Conservation (phyloP, 23 tunicate genomes). For the Botrylloides violaceus region DNA sequence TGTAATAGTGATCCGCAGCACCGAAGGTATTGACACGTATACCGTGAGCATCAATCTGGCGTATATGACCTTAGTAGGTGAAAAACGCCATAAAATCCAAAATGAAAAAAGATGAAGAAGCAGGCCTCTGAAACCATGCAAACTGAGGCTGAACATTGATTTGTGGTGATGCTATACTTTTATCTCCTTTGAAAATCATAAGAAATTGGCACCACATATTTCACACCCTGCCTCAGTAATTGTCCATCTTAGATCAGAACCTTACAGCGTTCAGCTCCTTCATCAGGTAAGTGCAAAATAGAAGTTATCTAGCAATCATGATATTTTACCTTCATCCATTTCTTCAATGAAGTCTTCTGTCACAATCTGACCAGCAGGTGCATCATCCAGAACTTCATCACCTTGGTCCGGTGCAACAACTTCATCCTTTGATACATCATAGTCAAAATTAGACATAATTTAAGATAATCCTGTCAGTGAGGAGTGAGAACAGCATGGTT, state of each 20-base stretch:
- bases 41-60: no score
- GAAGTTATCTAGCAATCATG: no score
- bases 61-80: no score
- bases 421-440: not conserved
- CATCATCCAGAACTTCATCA: not conserved
- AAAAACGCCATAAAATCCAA: no score
- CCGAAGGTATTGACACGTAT: no score
- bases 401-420: not conserved
- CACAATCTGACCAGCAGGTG: not conserved
- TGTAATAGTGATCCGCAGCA: no score
- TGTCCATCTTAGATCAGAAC: not conserved
- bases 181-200: not conserved
- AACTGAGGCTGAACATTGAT: no score
- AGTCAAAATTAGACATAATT: not conserved
- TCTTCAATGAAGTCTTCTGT: not conserved
- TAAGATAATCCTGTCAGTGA: conserved; percentile 1
- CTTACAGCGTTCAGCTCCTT: not conserved
- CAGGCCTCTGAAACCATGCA: no score
- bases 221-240: not conserved
- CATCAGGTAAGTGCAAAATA: not conserved
- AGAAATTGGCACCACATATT: not conserved
- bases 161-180: no score
- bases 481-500: conserved; percentile 26
- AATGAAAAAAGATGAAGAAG: no score
- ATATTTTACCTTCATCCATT: not conserved